These are phyloP conservation scores for Torymus texanus DNA, from an alignment of 2,888 invertebrate species.

Conservation along the genomic window DNA sequence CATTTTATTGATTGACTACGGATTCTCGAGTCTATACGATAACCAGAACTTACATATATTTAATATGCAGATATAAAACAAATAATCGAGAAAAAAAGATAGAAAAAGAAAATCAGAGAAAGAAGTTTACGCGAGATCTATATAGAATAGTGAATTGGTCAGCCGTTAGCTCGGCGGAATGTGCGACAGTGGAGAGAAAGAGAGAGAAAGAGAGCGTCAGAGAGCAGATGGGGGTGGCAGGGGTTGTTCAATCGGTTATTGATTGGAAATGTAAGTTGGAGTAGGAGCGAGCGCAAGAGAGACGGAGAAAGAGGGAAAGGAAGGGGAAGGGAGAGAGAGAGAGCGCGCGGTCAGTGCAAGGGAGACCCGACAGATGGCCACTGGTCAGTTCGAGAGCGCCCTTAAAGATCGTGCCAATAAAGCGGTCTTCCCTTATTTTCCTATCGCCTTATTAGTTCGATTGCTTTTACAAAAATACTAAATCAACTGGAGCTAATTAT, in stretches of 20 bases:
- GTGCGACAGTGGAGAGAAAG: conserved; percentile 30
- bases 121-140: conserved; percentile 9
- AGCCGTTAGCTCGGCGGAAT: conserved; percentile 53
- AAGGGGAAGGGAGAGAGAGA: conserved; percentile 54
- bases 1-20: too few relatives aligned
- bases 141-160: conserved; percentile 51
- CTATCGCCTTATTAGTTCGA: conserved; percentile 26
- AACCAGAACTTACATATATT: too few relatives aligned
- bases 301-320: conserved; percentile 43
- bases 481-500: background rate
- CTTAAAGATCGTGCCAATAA: conserved; percentile 34
- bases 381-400: conserved; percentile 63
- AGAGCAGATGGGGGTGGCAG: conserved; percentile 61
- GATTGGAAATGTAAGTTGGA: conserved; percentile 71
- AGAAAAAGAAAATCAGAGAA: background rate
- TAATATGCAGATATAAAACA: too few relatives aligned
- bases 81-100: background rate
- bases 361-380: conserved; percentile 72
- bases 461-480: conserved; percentile 13
- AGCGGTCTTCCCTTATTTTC: conserved; percentile 29
- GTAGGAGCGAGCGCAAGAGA: too few relatives aligned
- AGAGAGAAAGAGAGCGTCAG: background rate
- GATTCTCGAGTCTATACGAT: too few relatives aligned
- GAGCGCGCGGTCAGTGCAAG: conserved; percentile 63
- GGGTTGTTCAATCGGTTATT: conserved; percentile 74